Base-by-base conservation (phyloP, 2,113 vertebrate species). In the Chitala chitala region DNA sequence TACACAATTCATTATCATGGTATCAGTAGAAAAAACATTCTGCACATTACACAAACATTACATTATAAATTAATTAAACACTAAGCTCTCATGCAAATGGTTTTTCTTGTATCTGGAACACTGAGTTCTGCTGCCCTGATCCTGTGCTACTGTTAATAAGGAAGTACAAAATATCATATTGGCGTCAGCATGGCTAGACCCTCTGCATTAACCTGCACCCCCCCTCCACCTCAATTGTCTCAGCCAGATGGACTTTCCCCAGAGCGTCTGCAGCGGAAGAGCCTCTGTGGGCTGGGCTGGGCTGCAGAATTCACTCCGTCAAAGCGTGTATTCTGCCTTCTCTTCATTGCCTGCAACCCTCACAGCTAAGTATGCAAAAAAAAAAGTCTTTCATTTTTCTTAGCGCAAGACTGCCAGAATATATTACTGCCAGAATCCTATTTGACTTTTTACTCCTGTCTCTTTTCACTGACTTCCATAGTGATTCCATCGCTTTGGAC, bases 361-460 rank as follows among this genome's bases (percentile, higher is more conserved):
- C 0, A 20, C 24, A 20, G 42, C 40, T 70, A 70, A 48, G 53
- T 46, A 22, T 29, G 51, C n/a, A n/a, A 44, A 2, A 15, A 59
- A 26, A 61, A 51, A n/a, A n/a, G 26, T 13, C 20, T 38, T 51
- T 4, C 58, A 64, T 61, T 71, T 38, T 51, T 73, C 76, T 69
- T 68, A 40, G 10, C 38, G 40, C 40, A 40, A n/a, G 26, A 36
- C 64, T 40, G 71, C 50, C 58, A 64, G 50, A 58, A 64, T 65
- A 53, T 63, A 78, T 75, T 64, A 75, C 24, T 55, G 63, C 64
- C 15, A 24, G 74, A 77, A 77, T 77, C 71, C 13, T 50, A 74
- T 79, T 76, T 79, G 66, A 74, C 75, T 76, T 44, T 77, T 77
- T 70, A 56, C 40, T 42, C 56, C 54, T 66, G 48, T 31, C 48